Evolutionary conservation across 2,113 vertebrate species (phyloP).

Genomic region (Carollia perspicillata): DNA sequence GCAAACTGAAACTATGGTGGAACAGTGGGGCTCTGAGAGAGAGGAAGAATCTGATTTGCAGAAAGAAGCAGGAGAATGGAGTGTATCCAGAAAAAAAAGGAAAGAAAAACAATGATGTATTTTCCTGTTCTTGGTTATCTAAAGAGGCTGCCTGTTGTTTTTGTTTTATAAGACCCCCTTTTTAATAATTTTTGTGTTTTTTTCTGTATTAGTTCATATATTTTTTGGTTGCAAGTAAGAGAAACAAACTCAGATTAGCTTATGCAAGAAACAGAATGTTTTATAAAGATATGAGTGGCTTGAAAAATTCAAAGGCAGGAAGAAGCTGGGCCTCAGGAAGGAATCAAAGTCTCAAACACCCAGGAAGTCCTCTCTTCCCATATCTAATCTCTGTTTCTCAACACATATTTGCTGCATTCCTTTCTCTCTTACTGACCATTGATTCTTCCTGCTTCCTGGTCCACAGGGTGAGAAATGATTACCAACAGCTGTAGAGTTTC

Average conservation of each 20-base stretch:
- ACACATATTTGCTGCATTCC: background rate
- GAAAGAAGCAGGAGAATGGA: conserved; percentile 13
- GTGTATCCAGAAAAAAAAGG: background rate
- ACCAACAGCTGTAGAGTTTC: background rate
- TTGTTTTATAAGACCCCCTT: background rate
- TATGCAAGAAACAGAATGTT: background rate
- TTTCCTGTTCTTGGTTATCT: background rate
- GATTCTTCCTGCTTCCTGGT: background rate
- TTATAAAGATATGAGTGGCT: background rate
- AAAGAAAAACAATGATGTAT: background rate
- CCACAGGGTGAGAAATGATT: background rate
- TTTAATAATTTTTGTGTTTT: conserved; percentile 7
- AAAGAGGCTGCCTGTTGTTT: background rate
- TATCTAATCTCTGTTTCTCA: background rate
- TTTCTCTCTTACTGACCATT: background rate
- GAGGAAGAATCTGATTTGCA: background rate
- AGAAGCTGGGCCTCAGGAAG: background rate
- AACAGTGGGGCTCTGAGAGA: background rate
- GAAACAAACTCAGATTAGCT: background rate
- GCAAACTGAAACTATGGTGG: background rate
- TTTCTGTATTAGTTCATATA: conserved; percentile 6
- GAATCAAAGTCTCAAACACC: background rate
- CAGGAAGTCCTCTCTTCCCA: background rate
- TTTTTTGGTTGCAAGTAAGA: background rate
- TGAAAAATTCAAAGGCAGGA: background rate